Evolutionary conservation across 2,113 vertebrate genomes (phyloP).

Genomic region (Gnathonemus longibarbis): DNA sequence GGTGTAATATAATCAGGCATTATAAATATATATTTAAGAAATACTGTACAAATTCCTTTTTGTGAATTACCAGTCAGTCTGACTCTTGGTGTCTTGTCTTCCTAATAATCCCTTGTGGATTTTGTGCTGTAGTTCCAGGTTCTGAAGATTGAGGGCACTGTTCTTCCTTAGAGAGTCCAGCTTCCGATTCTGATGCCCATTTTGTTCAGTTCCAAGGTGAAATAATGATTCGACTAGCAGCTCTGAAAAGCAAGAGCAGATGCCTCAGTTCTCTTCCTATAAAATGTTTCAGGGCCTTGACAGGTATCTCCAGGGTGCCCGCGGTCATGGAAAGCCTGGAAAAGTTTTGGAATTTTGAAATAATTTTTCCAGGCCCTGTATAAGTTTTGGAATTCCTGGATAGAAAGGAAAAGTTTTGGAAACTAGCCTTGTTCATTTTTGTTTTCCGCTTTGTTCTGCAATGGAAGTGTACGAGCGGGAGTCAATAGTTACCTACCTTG

Average conservation of each 20-base stretch:
- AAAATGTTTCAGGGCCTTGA: background rate
- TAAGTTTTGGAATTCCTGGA: too few relatives aligned
- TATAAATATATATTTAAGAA: slow-evolving; percentile 37
- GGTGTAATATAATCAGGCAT: slow-evolving; percentile 34
- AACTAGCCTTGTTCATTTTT: too few relatives aligned
- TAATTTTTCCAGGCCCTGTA: too few relatives aligned
- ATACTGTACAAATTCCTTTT: slow-evolving; percentile 30
- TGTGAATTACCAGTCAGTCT: slow-evolving; percentile 31
- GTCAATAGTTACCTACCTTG: too few relatives aligned
- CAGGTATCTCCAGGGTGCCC: background rate
- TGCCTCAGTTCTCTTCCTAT: background rate
- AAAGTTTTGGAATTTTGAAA: too few relatives aligned
- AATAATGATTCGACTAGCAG: slow-evolving; percentile 56
- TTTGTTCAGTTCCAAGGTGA: slow-evolving; percentile 46
- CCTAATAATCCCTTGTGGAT: slow-evolving; percentile 27
- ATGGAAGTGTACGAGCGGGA: too few relatives aligned
- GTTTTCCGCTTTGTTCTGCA: too few relatives aligned
- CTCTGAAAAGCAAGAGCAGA: slow-evolving; percentile 45
- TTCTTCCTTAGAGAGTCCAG: background rate
- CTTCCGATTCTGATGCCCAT: background rate
- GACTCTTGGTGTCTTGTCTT: slow-evolving; percentile 36
- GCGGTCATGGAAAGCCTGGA: too few relatives aligned
- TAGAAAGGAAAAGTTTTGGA: too few relatives aligned
- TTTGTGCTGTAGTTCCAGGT: slow-evolving; percentile 45
- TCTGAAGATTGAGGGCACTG: background rate